phyloP scores from a whole-genome alignment of 2,888 invertebrate genomes.

The Melinaea marsaeus region DNA sequence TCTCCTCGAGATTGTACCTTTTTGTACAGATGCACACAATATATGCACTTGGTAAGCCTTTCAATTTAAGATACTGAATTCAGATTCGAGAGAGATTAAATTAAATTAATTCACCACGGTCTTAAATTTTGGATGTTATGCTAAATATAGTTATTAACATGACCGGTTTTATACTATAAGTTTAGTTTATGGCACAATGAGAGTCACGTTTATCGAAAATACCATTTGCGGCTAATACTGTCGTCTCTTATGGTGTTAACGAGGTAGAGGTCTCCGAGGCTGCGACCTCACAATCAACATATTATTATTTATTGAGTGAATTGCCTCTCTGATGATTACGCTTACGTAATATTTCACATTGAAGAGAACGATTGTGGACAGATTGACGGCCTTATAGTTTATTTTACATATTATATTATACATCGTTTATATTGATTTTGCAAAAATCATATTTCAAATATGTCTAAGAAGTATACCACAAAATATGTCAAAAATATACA shows the following conservation, averaged over 20 bases:
- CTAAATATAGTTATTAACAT: constrained; percentile 22
- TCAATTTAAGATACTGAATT: constrained; percentile 34
- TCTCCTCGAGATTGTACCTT: constrained; percentile 72
- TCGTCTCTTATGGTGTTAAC: constrained; percentile 61
- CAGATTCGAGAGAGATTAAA: constrained; percentile 29
- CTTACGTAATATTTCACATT: background rate
- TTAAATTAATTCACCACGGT: constrained; percentile 30
- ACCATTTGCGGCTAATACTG: constrained; percentile 55
- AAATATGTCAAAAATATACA: too few species aligned
- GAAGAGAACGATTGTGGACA: background rate
- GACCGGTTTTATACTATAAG: constrained; percentile 42
- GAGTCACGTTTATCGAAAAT: constrained; percentile 60
- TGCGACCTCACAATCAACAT: constrained; percentile 45
- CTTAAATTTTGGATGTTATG: constrained; percentile 14
- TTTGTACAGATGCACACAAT: constrained; percentile 52
- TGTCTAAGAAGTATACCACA: too few species aligned
- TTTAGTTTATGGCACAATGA: constrained; percentile 54
- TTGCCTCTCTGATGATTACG: background rate
- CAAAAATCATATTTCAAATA: too few species aligned
- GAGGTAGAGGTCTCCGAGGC: constrained; percentile 53
- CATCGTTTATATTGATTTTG: too few species aligned
- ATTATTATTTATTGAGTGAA: constrained; percentile 37
- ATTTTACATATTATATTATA: too few species aligned
- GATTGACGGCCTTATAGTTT: too few species aligned
- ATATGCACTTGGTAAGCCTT: constrained; percentile 40